These are phyloP conservation scores for Cetoscarus ocellatus DNA, from an alignment of 2,797 vertebrate genomes.

Conservation along the genomic window DNA sequence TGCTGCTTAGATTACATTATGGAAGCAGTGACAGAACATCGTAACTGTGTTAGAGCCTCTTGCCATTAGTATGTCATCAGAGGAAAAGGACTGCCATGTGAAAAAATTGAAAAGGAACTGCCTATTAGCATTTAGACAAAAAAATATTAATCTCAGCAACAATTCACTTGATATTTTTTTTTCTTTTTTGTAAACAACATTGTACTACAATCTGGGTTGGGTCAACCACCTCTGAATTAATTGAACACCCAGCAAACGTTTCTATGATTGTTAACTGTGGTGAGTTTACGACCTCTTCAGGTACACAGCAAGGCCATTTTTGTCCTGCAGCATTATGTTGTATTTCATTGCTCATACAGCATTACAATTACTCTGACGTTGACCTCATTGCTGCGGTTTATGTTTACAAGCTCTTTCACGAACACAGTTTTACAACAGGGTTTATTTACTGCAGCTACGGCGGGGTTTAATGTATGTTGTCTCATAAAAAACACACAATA, in stretches of 20 bases:
- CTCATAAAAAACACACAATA: constrained; percentile 84
- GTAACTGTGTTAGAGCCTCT: no score
- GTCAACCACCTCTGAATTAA: background rate
- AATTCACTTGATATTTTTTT: no score
- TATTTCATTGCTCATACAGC: constrained; percentile 73
- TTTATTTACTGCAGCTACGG: constrained; percentile 84
- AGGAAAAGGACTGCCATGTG: no score
- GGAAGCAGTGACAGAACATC: no score
- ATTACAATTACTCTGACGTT: constrained; percentile 78
- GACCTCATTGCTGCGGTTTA: constrained; percentile 81
- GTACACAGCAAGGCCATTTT: constrained; percentile 43
- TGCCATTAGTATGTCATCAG: no score
- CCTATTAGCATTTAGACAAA: no score
- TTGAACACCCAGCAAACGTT: constrained; percentile 15
- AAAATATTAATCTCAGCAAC: no score
- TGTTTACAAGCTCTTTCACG: constrained; percentile 86
- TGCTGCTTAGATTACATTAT: no score
- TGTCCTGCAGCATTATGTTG: constrained; percentile 57
- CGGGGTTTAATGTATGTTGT: constrained; percentile 84
- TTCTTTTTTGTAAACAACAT: no score
- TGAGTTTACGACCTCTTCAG: constrained; percentile 27
- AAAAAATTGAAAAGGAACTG: no score
- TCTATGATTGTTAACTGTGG: constrained; percentile 10
- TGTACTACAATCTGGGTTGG: background rate
- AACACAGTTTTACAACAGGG: constrained; percentile 77